phyloP scores from a whole-genome alignment of 2,113 vertebrate genomes.

The Geococcyx californianus region DNA sequence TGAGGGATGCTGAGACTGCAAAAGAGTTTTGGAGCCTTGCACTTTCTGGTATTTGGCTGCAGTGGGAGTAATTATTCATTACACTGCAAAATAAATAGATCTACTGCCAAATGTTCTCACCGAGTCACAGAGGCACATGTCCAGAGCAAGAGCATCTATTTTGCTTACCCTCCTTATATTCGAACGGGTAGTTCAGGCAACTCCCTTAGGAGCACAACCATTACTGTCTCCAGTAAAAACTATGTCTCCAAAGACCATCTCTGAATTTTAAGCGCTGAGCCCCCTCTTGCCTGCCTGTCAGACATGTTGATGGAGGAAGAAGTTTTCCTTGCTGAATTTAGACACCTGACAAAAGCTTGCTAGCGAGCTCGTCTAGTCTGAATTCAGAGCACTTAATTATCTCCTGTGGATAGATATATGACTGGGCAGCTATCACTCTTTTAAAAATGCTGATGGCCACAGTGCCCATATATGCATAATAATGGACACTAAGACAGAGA shows the following conservation, averaged over 20 bases:
- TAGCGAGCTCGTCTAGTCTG: accelerated
- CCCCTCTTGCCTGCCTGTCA: neutral
- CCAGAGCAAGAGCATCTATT: neutral
- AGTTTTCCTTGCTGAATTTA: neutral
- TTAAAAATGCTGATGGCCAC: neutral
- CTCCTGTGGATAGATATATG: neutral
- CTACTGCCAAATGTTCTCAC: neutral
- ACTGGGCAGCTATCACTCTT: neutral
- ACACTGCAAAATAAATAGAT: neutral
- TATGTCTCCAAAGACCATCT: neutral
- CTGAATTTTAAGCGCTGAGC: neutral
- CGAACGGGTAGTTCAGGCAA: neutral
- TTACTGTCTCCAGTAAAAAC: neutral
- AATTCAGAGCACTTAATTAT: neutral
- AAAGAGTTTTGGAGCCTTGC: neutral
- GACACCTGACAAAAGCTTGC: neutral
- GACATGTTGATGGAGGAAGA: neutral
- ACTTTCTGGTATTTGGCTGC: neutral
- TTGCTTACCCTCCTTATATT: neutral
- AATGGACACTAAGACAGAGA: neutral
- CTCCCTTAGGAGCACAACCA: neutral
- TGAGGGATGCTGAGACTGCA: neutral
- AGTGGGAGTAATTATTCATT: neutral
- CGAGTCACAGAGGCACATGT: neutral
- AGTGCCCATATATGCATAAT: neutral